A percentile compares a stretch with the other conserved stretches of the same genome.
Conservation (phyloP, 2,888 invertebrate genomes). For the Scrobipalpa atriplicella region DNA sequence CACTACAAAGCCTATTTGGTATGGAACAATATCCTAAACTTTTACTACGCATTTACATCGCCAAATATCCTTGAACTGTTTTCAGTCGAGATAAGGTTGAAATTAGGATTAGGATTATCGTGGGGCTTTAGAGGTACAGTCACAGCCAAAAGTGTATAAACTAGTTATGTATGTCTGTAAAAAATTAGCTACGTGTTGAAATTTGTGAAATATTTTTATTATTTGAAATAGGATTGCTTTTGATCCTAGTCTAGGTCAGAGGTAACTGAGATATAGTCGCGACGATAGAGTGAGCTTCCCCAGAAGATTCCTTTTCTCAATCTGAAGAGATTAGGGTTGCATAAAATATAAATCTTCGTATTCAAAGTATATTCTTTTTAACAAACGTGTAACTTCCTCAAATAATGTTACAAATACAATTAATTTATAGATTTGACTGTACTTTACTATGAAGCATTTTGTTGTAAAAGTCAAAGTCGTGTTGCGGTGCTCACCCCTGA, state of each 20-base stretch:
- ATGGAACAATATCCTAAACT: background rate
- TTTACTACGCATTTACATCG: constrained; percentile 9
- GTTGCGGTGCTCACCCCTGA: constrained; percentile 50
- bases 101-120: constrained; percentile 27
- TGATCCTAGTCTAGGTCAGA: too few relatives aligned
- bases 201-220: too few relatives aligned
- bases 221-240: too few relatives aligned
- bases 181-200: too few relatives aligned
- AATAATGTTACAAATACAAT: background rate
- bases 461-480: constrained; percentile 60
- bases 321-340: too few relatives aligned
- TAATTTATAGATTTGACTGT: background rate
- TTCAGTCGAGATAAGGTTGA: constrained; percentile 13
- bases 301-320: too few relatives aligned
- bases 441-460: constrained; percentile 8
- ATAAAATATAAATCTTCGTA: too few relatives aligned
- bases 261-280: too few relatives aligned
- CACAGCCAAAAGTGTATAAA: background rate
- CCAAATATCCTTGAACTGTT: constrained; percentile 6
- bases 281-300: too few relatives aligned
- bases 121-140: background rate
- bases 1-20: constrained; percentile 16
- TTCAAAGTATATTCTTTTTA: too few relatives aligned
- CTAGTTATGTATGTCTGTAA: background rate
- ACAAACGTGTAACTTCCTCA: background rate